phyloP scores from a whole-genome alignment of 1,140 invertebrate species.

The Paramacrobiotus metropolitanus region DNA sequence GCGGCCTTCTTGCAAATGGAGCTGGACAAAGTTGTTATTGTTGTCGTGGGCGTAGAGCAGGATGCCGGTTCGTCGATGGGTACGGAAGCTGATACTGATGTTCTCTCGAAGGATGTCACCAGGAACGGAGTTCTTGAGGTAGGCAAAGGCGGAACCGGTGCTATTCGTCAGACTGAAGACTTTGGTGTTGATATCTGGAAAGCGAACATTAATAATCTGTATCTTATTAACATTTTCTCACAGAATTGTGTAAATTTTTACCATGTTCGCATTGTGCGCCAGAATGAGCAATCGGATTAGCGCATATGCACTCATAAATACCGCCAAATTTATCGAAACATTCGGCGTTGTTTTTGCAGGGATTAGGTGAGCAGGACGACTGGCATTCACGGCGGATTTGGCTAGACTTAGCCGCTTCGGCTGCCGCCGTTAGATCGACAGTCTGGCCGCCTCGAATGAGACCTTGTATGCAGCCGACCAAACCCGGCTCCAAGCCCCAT shows the following conservation, averaged over 20 bases:
- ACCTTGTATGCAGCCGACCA: slow-evolving; percentile 1
- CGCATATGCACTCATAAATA: neutral
- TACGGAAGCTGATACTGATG: neutral
- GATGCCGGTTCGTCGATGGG: neutral
- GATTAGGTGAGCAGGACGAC: neutral
- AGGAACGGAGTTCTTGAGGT: too few relatives aligned
- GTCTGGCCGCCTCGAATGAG: neutral
- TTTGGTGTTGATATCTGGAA: neutral
- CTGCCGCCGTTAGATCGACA: neutral
- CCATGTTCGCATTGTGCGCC: neutral
- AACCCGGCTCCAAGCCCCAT: neutral
- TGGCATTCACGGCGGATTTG: neutral
- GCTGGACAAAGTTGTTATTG: neutral
- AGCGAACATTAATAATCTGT: neutral
- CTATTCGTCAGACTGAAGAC: neutral
- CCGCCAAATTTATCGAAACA: slow-evolving; percentile 4
- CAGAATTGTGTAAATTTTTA: neutral
- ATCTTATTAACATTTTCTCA: neutral
- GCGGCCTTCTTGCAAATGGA: neutral
- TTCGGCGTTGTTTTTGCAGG: neutral
- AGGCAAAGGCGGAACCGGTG: too few relatives aligned
- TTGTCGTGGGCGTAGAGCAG: slow-evolving; percentile 2
- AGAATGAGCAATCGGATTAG: neutral
- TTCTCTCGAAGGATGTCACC: neutral
- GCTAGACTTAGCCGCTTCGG: neutral